Conservation (phyloP, 2,797 vertebrate species). For the Gobio occitaniae region DNA sequence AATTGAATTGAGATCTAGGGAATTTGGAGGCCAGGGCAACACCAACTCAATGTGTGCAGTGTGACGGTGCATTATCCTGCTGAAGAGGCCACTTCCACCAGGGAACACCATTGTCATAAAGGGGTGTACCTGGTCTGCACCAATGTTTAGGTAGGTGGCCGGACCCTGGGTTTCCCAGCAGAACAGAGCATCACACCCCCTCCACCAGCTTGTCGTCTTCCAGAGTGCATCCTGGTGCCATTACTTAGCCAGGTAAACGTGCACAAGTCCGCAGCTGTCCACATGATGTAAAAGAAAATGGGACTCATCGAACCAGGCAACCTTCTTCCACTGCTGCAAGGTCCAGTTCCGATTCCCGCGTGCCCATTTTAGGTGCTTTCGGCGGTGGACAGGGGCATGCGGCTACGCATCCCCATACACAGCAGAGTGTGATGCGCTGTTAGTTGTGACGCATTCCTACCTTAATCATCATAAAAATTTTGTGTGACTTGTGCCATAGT, state of each 20-base stretch:
- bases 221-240: no score
- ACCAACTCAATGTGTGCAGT: neutral
- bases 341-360: neutral
- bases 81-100: neutral
- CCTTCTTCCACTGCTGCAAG: neutral
- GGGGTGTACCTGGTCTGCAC: neutral
- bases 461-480: no score
- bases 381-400: neutral
- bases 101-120: neutral
- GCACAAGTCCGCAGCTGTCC: neutral
- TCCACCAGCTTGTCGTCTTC: no score
- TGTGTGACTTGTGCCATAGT: no score
- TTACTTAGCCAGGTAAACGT: no score
- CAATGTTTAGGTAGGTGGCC: neutral
- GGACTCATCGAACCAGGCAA: neutral
- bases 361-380: neutral
- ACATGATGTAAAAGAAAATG: neutral
- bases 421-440: no score
- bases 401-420: no score
- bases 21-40: no score
- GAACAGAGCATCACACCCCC: no score
- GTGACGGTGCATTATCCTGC: neutral
- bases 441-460: no score
- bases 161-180: no score
- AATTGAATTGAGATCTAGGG: no score